A percentile compares a stretch with the other conserved stretches of the same genome.
Conservation (phyloP, 2,113 vertebrate genomes). For the Heliornis fulica region DNA sequence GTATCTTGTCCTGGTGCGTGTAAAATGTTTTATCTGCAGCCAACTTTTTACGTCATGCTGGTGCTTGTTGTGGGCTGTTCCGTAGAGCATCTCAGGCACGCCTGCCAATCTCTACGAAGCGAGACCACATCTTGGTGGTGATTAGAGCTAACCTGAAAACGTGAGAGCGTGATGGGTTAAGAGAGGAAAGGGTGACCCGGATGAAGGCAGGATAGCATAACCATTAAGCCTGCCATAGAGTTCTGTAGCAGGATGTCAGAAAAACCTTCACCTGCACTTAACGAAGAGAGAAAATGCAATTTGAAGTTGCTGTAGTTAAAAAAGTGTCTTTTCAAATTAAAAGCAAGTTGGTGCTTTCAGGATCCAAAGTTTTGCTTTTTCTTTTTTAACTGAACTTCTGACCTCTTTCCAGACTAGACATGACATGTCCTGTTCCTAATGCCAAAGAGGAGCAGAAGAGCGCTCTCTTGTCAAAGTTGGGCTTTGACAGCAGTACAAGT, state of each 20-base stretch:
- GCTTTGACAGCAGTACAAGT: not conserved
- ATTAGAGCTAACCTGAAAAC: not conserved
- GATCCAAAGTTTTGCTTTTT: not conserved
- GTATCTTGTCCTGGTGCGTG: not conserved
- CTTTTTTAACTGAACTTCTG: not conserved
- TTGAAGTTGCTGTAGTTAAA: not conserved
- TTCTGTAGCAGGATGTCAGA: not conserved
- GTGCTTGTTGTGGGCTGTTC: not conserved
- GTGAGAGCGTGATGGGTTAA: fast-evolving
- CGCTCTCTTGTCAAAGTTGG: not conserved
- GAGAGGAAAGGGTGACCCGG: not conserved
- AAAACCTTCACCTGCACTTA: not conserved
- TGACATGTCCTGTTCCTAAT: not conserved
- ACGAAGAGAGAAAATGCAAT: not conserved
- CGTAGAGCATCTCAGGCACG: not conserved
- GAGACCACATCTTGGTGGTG: fast-evolving
- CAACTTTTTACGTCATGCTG: not conserved
- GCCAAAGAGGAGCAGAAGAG: not conserved
- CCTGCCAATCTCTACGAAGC: not conserved
- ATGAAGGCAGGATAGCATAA: fast-evolving
- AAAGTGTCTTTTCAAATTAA: not conserved
- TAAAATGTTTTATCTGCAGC: not conserved
- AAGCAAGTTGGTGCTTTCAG: not conserved
- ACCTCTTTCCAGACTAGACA: not conserved
- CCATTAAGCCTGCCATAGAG: not conserved